A percentile compares a stretch with the other conserved stretches of the same genome.
These are phyloP conservation scores for Prinia subflava DNA, from an alignment of 2,113 vertebrate genomes.

Conservation along the genomic window DNA sequence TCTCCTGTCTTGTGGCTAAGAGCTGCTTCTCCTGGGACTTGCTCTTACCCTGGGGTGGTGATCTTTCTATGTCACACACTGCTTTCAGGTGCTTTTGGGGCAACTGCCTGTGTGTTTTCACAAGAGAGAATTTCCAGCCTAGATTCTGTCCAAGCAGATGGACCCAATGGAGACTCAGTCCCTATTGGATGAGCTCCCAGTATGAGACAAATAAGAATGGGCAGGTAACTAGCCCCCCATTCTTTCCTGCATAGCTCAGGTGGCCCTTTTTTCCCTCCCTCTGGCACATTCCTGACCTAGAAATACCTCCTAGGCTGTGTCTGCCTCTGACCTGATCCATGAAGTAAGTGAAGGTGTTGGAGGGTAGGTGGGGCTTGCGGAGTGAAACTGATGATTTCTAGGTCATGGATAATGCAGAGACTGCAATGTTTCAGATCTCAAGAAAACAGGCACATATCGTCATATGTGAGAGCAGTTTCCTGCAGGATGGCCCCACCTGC, in stretches of 20 bases:
- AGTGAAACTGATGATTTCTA: background rate
- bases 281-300: background rate
- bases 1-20: background rate
- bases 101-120: background rate
- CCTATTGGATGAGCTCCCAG: background rate
- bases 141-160: background rate
- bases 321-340: background rate
- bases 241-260: background rate
- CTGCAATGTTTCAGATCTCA: background rate
- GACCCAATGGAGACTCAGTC: background rate
- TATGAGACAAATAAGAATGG: background rate
- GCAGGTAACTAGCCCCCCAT: background rate
- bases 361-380: background rate
- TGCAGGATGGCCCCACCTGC: background rate
- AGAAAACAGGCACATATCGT: background rate
- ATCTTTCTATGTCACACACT: background rate
- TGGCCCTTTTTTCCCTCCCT: background rate
- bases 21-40: background rate
- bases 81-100: background rate
- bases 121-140: background rate
- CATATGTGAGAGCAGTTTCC: background rate
- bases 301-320: background rate
- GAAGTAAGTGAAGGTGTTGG: background rate
- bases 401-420: background rate
- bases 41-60: background rate